These are phyloP conservation scores for Halichoeres trimaculatus DNA, from an alignment of 2,113 vertebrate species.

Conservation along the genomic window DNA sequence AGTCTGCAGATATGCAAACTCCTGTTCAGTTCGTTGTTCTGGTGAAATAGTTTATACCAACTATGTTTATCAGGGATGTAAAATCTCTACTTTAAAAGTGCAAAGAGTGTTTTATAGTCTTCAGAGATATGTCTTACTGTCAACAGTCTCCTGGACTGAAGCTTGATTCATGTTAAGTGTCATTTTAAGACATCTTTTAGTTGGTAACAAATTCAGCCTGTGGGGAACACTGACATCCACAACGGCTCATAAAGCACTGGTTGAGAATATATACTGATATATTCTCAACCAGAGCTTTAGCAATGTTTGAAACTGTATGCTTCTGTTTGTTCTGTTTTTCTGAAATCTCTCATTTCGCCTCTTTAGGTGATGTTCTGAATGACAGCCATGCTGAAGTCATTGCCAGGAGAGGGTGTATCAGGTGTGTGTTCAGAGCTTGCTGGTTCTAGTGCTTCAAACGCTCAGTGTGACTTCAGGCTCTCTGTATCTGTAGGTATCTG, in stretches of 20 bases:
- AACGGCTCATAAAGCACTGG: background rate
- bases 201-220: background rate
- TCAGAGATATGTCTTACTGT: no score
- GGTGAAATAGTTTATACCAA: no score
- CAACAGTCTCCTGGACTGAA: no score
- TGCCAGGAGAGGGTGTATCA: constrained; percentile 91
- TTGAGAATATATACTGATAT: background rate
- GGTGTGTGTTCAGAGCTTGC: constrained; percentile 76
- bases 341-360: no score
- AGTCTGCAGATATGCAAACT: no score
- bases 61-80: no score
- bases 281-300: no score
- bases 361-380: constrained; percentile 91
- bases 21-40: no score
- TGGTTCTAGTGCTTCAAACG: background rate
- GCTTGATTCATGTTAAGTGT: no score
- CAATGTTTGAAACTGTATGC: background rate
- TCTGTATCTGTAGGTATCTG: constrained; percentile 85
- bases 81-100: no score
- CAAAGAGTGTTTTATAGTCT: no score
- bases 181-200: background rate
- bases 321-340: background rate
- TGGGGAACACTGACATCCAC: background rate
- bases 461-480: background rate
- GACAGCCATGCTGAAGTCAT: constrained; percentile 97